Percentiles rank a stretch among this genome's conserved stretches.
These are phyloP conservation scores for Pseudococcus viburni DNA, from an alignment of 2,888 invertebrate genomes.

Conservation along the genomic window DNA sequence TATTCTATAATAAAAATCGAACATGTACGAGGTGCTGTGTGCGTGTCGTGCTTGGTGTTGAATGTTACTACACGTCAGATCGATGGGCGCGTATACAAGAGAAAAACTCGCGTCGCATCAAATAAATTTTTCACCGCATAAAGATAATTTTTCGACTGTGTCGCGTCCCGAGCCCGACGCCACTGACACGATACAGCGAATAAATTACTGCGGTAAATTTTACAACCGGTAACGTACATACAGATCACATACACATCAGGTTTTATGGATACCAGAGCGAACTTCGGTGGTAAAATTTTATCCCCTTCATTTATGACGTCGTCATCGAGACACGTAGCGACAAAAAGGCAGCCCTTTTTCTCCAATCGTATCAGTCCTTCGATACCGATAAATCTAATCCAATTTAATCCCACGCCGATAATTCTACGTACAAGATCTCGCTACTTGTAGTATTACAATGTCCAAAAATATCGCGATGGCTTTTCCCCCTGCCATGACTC, in stretches of 20 bases:
- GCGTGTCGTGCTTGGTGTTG: constrained; percentile 45
- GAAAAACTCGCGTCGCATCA: constrained; percentile 20
- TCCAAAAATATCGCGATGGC: background rate
- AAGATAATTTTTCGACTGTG: background rate
- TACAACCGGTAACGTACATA: background rate
- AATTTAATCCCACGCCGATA: constrained; percentile 33
- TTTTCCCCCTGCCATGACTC: background rate
- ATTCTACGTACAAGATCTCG: background rate
- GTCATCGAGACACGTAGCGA: background rate
- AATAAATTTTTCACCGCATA: constrained; percentile 40
- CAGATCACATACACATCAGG: background rate
- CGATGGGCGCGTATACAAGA: background rate
- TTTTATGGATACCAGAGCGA: background rate
- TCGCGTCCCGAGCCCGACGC: background rate
- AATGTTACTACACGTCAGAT: constrained; percentile 40
- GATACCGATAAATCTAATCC: constrained; percentile 33
- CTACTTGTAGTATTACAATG: background rate
- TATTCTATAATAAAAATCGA: background rate
- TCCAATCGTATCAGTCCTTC: background rate
- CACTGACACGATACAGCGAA: background rate
- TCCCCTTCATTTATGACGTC: constrained; percentile 36
- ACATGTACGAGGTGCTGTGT: background rate
- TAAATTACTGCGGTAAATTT: constrained; percentile 45
- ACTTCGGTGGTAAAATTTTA: background rate
- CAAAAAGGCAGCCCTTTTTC: background rate